Base-by-base conservation (phyloP, 2,888 invertebrate genomes). In the Polymixis flavicincta region DNA sequence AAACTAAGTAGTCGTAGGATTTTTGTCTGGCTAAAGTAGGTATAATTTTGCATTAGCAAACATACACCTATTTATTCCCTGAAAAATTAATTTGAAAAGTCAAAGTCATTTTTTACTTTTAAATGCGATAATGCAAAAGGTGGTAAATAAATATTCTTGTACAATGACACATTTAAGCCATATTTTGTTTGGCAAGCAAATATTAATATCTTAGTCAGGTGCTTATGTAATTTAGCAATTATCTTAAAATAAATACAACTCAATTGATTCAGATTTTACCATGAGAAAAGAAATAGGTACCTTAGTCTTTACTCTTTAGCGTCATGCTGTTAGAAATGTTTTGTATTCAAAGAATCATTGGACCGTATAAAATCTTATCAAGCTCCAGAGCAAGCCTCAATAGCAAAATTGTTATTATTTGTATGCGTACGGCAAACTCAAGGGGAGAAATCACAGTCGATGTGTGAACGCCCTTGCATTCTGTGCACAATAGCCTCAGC, bases 371-470 rank as follows among this genome's bases (percentile, higher is more conserved):
- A 68, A 77, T 76, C 77, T 85, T 76, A 71, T 69, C 14, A 59
- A 69, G 60, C 68, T 81, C 77, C 82, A 48, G 52, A 68, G 67
- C 57, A 65, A 85, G 48, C 74, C 57, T 82, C 68, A 82, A 81
- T 70, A 75, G 64, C 65, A 64, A 71, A 67, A 64, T n/a, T 55
- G 65, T 79, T 79, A 74, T 75, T 76, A 77, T 77, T 83, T 75
- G 69, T 79, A 60, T 71, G 55, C 61, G 63, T 60, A 61, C 63
- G 32, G 7, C n/a, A 60, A 88, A 91, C 85, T 83, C 88, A 90
- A 94, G 95, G 95, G 95, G 94, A 92, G 90, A 93, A 95, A 95
- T 95, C 95, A 93, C 93, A 89, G 92, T 83, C 87, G 82, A 87
- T 89, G 89, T 89, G 89, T 86, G 88, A 90, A 90, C 90, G 89